Evolutionary conservation across 2,113 vertebrate species (phyloP).

Genomic region (Corythornis vintsioides): DNA sequence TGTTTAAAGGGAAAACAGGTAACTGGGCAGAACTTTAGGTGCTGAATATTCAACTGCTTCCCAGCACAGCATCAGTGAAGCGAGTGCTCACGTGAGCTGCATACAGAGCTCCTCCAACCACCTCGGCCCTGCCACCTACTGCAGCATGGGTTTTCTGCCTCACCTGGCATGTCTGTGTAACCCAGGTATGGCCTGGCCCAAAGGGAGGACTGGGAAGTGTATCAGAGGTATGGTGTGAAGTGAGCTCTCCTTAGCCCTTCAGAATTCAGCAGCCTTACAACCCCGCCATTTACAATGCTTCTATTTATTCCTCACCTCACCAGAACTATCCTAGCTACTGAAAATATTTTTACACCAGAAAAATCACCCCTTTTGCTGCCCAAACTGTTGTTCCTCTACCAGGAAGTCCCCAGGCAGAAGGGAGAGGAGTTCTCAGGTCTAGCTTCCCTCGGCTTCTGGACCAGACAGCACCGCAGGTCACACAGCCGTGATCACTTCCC

Average conservation of each 20-base stretch:
- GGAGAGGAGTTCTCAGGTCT: not conserved
- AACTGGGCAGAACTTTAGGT: slow-evolving; percentile 7
- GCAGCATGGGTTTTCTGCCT: not conserved
- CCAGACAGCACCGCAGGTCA: rapidly evolving
- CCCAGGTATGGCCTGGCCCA: not conserved
- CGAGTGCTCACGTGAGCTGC: not conserved
- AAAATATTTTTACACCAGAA: not conserved
- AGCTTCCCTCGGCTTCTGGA: not conserved
- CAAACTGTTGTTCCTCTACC: rapidly evolving
- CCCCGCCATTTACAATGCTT: not conserved
- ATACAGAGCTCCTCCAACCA: not conserved
- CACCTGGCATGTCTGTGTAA: not conserved
- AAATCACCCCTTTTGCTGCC: not conserved
- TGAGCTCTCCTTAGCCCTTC: not conserved
- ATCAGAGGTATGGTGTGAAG: rapidly evolving
- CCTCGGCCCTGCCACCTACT: rapidly evolving
- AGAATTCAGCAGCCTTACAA: not conserved
- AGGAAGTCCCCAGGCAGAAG: not conserved
- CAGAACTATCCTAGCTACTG: not conserved
- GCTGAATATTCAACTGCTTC: not conserved
- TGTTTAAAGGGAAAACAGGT: not conserved
- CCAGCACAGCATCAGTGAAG: not conserved
- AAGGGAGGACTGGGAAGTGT: not conserved
- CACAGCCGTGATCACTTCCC: not conserved
- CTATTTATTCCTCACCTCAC: not conserved